phyloP scores from a whole-genome alignment of 2,888 invertebrate species.

The Branchellion lobata region DNA sequence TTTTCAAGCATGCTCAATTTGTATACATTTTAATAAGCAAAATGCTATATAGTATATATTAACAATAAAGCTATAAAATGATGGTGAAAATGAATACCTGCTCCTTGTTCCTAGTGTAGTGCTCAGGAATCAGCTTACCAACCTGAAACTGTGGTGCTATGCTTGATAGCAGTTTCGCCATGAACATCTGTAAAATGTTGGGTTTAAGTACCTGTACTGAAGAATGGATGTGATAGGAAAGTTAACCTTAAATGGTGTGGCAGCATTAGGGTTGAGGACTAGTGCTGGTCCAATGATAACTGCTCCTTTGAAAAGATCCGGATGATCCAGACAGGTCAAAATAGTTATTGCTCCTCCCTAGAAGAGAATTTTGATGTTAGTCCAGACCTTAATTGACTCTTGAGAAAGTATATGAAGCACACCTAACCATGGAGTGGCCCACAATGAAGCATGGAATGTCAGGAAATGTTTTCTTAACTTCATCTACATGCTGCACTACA shows the following conservation, averaged over 20 bases:
- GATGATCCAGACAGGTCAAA: neutral
- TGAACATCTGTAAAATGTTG: neutral
- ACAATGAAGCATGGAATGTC: slow-evolving; percentile 60
- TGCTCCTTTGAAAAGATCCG: neutral
- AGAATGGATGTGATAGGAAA: neutral
- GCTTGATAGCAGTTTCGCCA: neutral
- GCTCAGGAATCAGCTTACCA: neutral
- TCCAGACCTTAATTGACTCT: no score
- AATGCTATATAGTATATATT: no score
- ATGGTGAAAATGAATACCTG: no score
- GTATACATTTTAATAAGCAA: no score
- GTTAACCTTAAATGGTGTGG: neutral
- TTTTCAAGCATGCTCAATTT: no score
- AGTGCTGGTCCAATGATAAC: neutral
- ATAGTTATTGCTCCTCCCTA: neutral
- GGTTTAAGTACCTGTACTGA: neutral
- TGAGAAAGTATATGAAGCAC: no score
- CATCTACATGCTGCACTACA: slow-evolving; percentile 60
- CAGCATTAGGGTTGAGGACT: neutral
- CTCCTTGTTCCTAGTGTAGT: no score
- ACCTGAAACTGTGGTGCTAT: neutral
- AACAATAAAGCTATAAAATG: no score
- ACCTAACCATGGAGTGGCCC: slow-evolving; percentile 64
- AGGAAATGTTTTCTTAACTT: slow-evolving; percentile 57
- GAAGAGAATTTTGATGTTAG: no score